Conservation (phyloP, 1,140 invertebrate genomes). For the Pseudomyrmex sp. region DNA sequence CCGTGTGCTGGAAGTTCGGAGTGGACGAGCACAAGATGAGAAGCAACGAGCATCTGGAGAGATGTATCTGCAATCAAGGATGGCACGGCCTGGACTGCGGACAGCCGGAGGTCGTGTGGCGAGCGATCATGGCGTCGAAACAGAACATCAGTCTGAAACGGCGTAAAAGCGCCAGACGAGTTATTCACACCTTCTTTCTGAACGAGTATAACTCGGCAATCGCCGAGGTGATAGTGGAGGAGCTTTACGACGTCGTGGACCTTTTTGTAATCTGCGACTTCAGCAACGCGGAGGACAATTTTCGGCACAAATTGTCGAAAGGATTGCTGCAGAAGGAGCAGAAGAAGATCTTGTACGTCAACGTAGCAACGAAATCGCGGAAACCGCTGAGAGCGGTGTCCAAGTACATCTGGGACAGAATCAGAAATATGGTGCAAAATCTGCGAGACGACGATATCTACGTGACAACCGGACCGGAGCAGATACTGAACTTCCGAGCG, state of each 20-base stretch:
- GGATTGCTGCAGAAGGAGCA: conserved; percentile 80
- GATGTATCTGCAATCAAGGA: conserved; percentile 86
- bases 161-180: conserved; percentile 83
- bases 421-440: conserved; percentile 82
- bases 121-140: conserved; percentile 87
- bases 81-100: conserved; percentile 89
- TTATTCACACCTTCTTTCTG: conserved; percentile 87
- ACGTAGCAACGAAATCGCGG: conserved; percentile 76
- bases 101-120: conserved; percentile 89
- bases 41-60: conserved; percentile 74
- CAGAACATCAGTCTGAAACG: conserved; percentile 84
- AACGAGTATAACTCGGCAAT: conserved; percentile 86
- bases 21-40: conserved; percentile 84
- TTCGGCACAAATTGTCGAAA: conserved; percentile 79
- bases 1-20: conserved; percentile 86
- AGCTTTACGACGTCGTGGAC: conserved; percentile 87
- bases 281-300: conserved; percentile 83
- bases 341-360: conserved; percentile 87
- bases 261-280: conserved; percentile 88
- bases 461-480: conserved; percentile 86
- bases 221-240: conserved; percentile 87
- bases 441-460: conserved; percentile 88
- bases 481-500: conserved; percentile 87
- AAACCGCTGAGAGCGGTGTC: conserved; percentile 74
- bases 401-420: conserved; percentile 83